A percentile compares a stretch with the other conserved stretches of the same genome.
phyloP scores from a whole-genome alignment of 2,113 vertebrate species.

The Bungarus multicinctus region DNA sequence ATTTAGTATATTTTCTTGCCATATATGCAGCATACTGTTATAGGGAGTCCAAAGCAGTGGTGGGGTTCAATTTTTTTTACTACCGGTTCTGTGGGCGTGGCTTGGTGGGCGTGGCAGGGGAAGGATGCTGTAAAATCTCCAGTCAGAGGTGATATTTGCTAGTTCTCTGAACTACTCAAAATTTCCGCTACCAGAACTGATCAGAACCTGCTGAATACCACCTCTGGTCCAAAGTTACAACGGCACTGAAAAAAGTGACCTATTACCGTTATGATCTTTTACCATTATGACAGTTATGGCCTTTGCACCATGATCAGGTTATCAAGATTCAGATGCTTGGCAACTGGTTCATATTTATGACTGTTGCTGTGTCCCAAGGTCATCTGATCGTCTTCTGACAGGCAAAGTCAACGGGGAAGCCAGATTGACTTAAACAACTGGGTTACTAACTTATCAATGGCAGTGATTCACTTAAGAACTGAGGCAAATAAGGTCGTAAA shows the following conservation, averaged over 20 bases:
- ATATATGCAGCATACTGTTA: not conserved
- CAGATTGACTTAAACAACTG: not conserved
- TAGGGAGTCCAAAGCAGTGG: not conserved
- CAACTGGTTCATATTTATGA: not conserved
- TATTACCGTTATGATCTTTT: too few species aligned
- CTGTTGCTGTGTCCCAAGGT: not conserved
- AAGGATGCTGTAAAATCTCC: too few species aligned
- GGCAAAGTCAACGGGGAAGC: not conserved
- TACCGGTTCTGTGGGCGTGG: too few species aligned
- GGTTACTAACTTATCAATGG: not conserved
- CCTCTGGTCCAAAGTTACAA: not conserved
- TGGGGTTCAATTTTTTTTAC: too few species aligned
- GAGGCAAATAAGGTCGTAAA: not conserved
- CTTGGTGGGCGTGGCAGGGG: too few species aligned
- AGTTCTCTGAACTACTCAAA: too few species aligned
- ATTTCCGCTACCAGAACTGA: too few species aligned
- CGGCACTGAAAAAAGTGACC: not conserved
- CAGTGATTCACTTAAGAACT: not conserved
- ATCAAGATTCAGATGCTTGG: not conserved
- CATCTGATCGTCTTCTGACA: not conserved
- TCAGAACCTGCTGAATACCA: too few species aligned
- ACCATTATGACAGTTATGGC: not conserved
- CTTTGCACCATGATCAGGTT: not conserved
- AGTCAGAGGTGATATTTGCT: too few species aligned
- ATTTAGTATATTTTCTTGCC: not conserved